Base-by-base conservation (phyloP, 92 coral and sea anemone species). In the Anthopleura xanthogrammica region DNA sequence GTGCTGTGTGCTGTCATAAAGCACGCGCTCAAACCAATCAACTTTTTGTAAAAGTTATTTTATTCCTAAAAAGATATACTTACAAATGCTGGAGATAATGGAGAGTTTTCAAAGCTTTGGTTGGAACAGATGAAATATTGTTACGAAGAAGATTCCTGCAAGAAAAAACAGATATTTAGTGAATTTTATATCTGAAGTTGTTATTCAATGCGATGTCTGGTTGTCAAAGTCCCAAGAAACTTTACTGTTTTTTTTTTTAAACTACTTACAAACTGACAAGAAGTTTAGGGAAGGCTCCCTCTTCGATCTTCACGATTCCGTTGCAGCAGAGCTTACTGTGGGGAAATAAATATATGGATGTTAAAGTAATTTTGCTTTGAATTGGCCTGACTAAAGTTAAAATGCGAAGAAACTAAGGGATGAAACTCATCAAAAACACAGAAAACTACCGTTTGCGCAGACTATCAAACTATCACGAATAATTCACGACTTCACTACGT, bases 121-220 rank as follows among this genome's bases (percentile, higher is more conserved):
- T 81, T 66, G 94, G 94, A n/a, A 91, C 83, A 48, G 81, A 86
- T 16, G 75, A 52, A 3, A 93, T 72, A 14, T 70, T 55, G 66
- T 85, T 93, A 39, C 76, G 3, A 41, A 78, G 82, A 43, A 93
- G 92, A 86, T 90, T 83, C 20, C 97, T 93, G 73, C 46, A 87
- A 79, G 22, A 42, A 43, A 75, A 75, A 3, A 20, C 0, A 20
- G 78, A 0, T 3, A 42, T 62, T 20, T 2, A 36, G 16, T 9
- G 3, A 36, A 12, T 4, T 1, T 0, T n/a, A 72, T 72, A 39
- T 36, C 36, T 5, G 5, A n/a, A 62, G 29, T 62, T 60, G 29
- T 3, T 17, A 7, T 60, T n/a, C 50, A 46, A 46, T 46, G 7
- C 9, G 50, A 46, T 29, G 36, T 0, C 36, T 29, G 36, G 36